A percentile compares a stretch with the other conserved stretches of the same genome.
Conservation (phyloP, 2,888 invertebrate genomes). For the Leptinotarsa rubiginosa region DNA sequence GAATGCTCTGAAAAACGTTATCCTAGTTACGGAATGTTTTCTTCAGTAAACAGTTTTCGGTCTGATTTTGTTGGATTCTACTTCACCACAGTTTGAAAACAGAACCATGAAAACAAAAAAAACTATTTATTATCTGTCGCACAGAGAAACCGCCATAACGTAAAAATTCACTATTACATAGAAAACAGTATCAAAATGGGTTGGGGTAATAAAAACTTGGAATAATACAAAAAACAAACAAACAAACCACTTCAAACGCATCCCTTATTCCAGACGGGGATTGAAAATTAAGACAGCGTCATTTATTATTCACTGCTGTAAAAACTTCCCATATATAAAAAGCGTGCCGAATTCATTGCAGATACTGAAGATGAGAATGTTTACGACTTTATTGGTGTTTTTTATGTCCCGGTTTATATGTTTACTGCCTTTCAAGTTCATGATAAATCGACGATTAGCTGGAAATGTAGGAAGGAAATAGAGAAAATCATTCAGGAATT, state of each 20-base stretch:
- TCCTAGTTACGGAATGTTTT: too few relatives aligned
- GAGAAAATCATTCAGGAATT: neutral
- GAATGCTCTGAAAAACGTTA: too few relatives aligned
- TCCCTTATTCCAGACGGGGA: neutral
- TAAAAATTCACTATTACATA: neutral
- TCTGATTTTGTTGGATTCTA: too few relatives aligned
- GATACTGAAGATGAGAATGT: neutral
- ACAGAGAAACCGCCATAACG: neutral
- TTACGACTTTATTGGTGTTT: slow-evolving; percentile 14
- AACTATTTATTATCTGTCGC: neutral
- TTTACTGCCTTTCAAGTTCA: slow-evolving; percentile 10
- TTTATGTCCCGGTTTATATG: slow-evolving; percentile 5
- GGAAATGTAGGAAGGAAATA: slow-evolving; percentile 2
- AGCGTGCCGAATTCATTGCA: neutral
- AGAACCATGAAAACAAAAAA: neutral
- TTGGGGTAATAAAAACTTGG: neutral
- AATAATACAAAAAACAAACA: neutral
- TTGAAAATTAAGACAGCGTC: neutral
- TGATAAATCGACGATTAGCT: slow-evolving; percentile 2
- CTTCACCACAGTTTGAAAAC: too few relatives aligned
- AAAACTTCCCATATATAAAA: neutral
- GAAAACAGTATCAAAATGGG: neutral
- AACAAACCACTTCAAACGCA: slow-evolving; percentile 2
- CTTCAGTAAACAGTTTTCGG: too few relatives aligned
- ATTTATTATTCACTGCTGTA: neutral